Percentiles rank a stretch among this genome's conserved stretches.
Evolutionary conservation across 2,888 invertebrate species (phyloP).

Genomic region (Tortricodes alternella): DNA sequence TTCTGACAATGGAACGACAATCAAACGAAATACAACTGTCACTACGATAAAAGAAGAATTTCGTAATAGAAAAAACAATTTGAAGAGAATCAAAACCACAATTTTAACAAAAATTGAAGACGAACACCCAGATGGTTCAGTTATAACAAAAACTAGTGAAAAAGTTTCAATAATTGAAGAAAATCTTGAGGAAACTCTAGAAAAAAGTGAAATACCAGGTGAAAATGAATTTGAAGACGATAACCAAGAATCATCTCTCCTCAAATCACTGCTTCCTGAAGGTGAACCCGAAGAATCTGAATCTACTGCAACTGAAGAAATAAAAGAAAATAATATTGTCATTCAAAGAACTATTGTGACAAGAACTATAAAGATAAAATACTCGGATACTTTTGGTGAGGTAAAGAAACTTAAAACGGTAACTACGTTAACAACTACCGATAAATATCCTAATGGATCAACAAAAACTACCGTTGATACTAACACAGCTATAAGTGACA

Average conservation of each 20-base stretch:
- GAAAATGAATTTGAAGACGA: slow-evolving; percentile 27
- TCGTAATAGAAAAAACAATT: slow-evolving; percentile 43
- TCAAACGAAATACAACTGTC: slow-evolving; percentile 61
- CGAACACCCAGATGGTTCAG: slow-evolving; percentile 68
- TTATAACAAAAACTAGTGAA: slow-evolving; percentile 67
- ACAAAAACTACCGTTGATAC: slow-evolving; percentile 60
- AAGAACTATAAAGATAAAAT: slow-evolving; percentile 56
- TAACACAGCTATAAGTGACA: slow-evolving; percentile 61
- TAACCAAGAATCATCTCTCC: slow-evolving; percentile 42
- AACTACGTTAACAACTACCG: slow-evolving; percentile 61
- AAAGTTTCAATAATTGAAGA: slow-evolving; percentile 64
- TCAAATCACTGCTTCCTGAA: slow-evolving; percentile 43
- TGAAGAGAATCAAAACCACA: slow-evolving; percentile 60
- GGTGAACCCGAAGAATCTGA: slow-evolving; percentile 52
- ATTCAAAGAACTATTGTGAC: slow-evolving; percentile 57
- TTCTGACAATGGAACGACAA: slow-evolving; percentile 51
- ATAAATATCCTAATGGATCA: slow-evolving; percentile 68
- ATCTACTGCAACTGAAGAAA: slow-evolving; percentile 45
- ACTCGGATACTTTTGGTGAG: slow-evolving; percentile 46
- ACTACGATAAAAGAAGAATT: slow-evolving; percentile 56
- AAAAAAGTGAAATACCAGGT: slow-evolving; percentile 38
- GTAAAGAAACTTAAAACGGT: slow-evolving; percentile 58
- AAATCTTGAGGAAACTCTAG: slow-evolving; percentile 41
- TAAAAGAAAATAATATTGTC: slow-evolving; percentile 47
- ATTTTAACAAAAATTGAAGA: slow-evolving; percentile 64